These are phyloP conservation scores for Parasteatoda tepidariorum DNA, from an alignment of 1,140 invertebrate species.

Conservation along the genomic window DNA sequence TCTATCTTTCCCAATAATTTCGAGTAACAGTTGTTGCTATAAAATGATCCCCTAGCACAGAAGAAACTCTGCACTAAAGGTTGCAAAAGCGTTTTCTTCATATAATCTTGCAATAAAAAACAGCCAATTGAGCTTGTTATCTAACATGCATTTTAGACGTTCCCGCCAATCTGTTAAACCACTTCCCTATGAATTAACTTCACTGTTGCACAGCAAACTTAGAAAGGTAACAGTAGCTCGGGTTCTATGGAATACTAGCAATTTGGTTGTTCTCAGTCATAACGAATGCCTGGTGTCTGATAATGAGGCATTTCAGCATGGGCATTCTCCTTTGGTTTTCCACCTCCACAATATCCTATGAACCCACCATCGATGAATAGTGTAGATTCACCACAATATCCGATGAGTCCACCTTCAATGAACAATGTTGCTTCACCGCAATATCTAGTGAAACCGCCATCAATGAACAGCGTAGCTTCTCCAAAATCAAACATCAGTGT, in stretches of 20 bases:
- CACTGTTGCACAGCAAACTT: constrained; percentile 70
- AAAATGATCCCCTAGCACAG: no score
- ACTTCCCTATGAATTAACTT: constrained; percentile 70
- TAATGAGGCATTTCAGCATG: neutral
- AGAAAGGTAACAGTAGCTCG: constrained; percentile 66
- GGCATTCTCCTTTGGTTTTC: neutral
- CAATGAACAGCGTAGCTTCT: neutral
- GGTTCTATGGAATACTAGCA: constrained; percentile 73
- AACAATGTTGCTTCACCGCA: neutral
- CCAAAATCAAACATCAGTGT: neutral
- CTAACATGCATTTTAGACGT: no score
- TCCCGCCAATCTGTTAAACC: constrained; percentile 73
- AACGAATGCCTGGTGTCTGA: constrained; percentile 39
- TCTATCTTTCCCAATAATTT: no score
- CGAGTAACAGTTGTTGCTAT: no score
- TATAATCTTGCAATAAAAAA: no score
- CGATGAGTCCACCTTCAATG: neutral
- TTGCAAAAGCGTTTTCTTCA: no score
- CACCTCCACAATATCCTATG: neutral
- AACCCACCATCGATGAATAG: neutral
- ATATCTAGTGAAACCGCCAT: neutral
- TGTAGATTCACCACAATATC: neutral
- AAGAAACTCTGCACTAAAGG: no score
- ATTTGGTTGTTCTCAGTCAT: constrained; percentile 72
- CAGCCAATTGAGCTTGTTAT: no score